Evolutionary conservation across 2,888 invertebrate genomes (phyloP).

Genomic region (Scelioninae gen. 2): DNA sequence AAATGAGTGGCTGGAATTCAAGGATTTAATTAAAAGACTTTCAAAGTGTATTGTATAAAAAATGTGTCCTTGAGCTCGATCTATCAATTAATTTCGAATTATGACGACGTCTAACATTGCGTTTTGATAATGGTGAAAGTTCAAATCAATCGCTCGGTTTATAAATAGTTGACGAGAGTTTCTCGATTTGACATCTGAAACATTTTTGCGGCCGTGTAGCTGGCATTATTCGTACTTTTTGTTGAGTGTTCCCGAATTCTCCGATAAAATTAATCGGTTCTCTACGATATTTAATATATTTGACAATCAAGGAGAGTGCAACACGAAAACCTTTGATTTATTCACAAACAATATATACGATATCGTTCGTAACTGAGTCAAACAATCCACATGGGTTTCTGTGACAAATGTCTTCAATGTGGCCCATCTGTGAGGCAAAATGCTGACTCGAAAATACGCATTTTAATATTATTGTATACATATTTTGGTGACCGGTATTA

Average conservation of each 20-base stretch:
- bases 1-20: constrained; percentile 4
- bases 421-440: too few relatives aligned
- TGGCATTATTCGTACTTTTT: constrained; percentile 12
- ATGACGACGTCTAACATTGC: too few relatives aligned
- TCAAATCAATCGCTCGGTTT: constrained; percentile 23
- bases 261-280: constrained; percentile 34
- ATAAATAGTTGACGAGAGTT: constrained; percentile 40
- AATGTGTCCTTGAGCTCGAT: neutral
- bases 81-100: constrained; percentile 3
- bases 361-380: too few relatives aligned
- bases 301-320: constrained; percentile 18
- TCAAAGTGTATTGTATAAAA: too few relatives aligned
- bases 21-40: constrained; percentile 8
- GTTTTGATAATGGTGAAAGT: constrained; percentile 12
- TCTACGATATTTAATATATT: constrained; percentile 34
- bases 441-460: too few relatives aligned
- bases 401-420: too few relatives aligned
- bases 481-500: too few relatives aligned
- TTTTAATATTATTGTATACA: too few relatives aligned
- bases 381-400: too few relatives aligned
- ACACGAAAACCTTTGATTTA: constrained; percentile 13
- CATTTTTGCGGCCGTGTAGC: constrained; percentile 4
- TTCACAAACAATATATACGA: neutral
- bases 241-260: constrained; percentile 21
- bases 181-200: constrained; percentile 24